phyloP scores from a whole-genome alignment of 2,797 vertebrate species.

The Micropoecilia bifurca region DNA sequence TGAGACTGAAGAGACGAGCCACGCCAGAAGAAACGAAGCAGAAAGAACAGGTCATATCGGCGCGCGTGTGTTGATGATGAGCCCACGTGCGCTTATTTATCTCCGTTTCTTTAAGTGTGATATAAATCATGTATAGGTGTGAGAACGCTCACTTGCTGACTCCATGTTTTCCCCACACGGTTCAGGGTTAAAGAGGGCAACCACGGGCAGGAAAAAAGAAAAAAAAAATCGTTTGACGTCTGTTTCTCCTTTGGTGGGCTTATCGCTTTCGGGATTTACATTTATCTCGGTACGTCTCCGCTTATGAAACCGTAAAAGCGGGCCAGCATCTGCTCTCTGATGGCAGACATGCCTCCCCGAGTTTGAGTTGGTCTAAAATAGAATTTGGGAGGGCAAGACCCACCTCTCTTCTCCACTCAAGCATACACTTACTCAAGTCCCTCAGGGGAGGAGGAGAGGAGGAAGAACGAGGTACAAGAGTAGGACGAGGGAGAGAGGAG shows the following conservation, averaged over 20 bases:
- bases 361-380: constrained; percentile 76
- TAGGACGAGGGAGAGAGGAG: constrained; percentile 43
- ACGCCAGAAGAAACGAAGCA: constrained; percentile 48
- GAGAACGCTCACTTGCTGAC: constrained; percentile 57
- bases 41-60: constrained; percentile 64
- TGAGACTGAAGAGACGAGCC: constrained; percentile 50
- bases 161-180: constrained; percentile 37
- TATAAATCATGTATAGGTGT: constrained; percentile 69
- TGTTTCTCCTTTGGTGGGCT: constrained; percentile 48
- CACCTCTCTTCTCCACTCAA: constrained; percentile 79
- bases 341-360: constrained; percentile 71
- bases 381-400: constrained; percentile 78
- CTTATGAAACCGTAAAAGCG: constrained; percentile 68
- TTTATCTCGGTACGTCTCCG: constrained; percentile 40
- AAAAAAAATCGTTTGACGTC: constrained; percentile 31
- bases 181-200: constrained; percentile 41
- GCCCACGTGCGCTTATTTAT: constrained; percentile 32
- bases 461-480: constrained; percentile 56
- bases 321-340: constrained; percentile 60
- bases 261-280: constrained; percentile 49
- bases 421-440: constrained; percentile 71
- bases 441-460: constrained; percentile 62
- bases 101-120: constrained; percentile 34
- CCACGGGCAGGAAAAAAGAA: constrained; percentile 19
- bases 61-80: constrained; percentile 34